Evolutionary conservation across 2,888 invertebrate genomes (phyloP).

Genomic region (Nineta flava): DNA sequence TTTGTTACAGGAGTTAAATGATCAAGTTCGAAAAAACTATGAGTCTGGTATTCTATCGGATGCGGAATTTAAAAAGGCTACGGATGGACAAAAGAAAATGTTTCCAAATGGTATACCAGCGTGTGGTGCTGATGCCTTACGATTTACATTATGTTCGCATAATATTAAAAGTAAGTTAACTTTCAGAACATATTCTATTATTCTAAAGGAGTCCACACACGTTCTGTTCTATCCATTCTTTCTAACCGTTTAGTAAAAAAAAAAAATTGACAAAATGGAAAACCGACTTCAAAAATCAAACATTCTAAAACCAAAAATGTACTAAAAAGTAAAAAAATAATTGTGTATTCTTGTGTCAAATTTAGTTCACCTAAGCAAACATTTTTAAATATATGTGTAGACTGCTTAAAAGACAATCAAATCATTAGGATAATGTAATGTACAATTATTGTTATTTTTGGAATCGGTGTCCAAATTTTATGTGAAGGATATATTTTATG

Average conservation of each 20-base stretch:
- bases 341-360: no score
- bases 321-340: no score
- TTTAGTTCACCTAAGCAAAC: no score
- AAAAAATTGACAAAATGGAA: not conserved
- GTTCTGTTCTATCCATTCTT: not conserved
- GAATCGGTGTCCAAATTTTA: no score
- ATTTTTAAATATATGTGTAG: no score
- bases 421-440: no score
- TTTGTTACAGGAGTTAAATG: constrained; percentile 19
- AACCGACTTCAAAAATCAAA: not conserved
- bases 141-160: constrained; percentile 46
- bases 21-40: constrained; percentile 15
- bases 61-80: constrained; percentile 26
- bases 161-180: constrained; percentile 28
- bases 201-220: not conserved
- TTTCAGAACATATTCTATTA: constrained; percentile 27
- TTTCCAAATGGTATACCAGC: constrained; percentile 86
- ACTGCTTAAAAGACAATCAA: no score
- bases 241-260: not conserved
- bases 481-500: no score
- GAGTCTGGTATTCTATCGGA: constrained; percentile 21
- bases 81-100: constrained; percentile 31
- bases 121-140: constrained; percentile 87
- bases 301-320: no score
- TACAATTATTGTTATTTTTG: no score